Conservation (phyloP, 2,888 invertebrate species). For the Drosophila meridiana region DNA sequence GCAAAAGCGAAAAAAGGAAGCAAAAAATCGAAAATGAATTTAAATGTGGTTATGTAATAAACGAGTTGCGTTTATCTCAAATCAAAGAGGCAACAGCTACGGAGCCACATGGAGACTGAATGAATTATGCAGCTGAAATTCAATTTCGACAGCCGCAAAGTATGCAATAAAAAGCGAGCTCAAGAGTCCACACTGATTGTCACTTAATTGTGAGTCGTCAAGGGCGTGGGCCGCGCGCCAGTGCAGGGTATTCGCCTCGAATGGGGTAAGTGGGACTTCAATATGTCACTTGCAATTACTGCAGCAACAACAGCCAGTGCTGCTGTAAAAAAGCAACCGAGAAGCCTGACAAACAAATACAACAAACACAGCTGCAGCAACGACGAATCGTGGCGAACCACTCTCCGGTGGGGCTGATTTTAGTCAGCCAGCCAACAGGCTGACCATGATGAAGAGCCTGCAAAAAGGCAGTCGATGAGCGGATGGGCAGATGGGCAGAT, state of each 20-base stretch:
- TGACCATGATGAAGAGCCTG: conserved; percentile 30
- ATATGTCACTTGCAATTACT: conserved; percentile 74
- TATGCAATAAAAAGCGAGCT: conserved; percentile 47
- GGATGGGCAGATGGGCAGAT: background rate
- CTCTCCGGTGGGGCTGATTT: conserved; percentile 48
- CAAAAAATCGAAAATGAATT: conserved; percentile 77
- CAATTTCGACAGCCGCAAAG: conserved; percentile 57
- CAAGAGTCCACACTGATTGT: conserved; percentile 61
- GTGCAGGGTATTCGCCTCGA: conserved; percentile 4
- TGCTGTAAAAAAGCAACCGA: conserved; percentile 45
- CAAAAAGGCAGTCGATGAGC: conserved; percentile 10
- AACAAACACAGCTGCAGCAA: conserved; percentile 31
- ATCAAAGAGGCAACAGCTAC: conserved; percentile 1
- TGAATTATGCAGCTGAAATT: conserved; percentile 74
- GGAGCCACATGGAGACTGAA: conserved; percentile 24
- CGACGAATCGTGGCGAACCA: conserved; percentile 29
- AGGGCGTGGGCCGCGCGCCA: conserved; percentile 12
- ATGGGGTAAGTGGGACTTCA: conserved; percentile 54
- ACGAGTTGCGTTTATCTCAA: conserved; percentile 62
- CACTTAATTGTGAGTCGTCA: conserved; percentile 64
- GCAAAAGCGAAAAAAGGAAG: conserved; percentile 29
- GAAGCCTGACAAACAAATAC: conserved; percentile 77
- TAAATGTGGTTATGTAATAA: conserved; percentile 73
- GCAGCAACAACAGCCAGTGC: conserved; percentile 16
- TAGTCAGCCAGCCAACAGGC: conserved; percentile 36